Conservation (phyloP, 1,140 invertebrate species). For the Oscheius sp. region DNA sequence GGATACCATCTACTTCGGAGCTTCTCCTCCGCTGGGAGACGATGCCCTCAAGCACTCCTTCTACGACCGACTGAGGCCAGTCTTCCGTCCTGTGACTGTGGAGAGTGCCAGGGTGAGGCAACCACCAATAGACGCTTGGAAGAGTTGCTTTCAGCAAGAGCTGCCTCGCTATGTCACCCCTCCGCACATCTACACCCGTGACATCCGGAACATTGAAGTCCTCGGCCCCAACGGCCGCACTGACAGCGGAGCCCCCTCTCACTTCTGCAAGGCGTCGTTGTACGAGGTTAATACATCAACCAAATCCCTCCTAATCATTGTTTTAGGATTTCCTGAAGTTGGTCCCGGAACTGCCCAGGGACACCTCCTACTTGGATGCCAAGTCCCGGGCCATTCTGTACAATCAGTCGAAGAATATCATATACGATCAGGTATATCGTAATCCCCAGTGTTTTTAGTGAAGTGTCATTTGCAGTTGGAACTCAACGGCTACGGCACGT, state of each 20-base stretch:
- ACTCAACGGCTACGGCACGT: constrained; percentile 9
- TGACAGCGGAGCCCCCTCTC: neutral
- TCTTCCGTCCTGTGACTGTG: neutral
- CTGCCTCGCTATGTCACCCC: neutral
- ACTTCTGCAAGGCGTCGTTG: constrained; percentile 6
- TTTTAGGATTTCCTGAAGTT: neutral
- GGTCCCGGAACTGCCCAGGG: neutral
- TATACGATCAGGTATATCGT: constrained; percentile 18
- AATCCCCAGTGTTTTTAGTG: neutral
- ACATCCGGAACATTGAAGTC: neutral
- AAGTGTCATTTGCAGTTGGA: constrained; percentile 16
- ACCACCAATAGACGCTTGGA: neutral
- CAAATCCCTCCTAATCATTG: neutral
- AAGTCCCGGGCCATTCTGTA: constrained; percentile 6
- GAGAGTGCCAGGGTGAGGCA: neutral
- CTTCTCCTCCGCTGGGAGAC: neutral
- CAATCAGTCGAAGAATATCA: constrained; percentile 15
- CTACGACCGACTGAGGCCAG: neutral
- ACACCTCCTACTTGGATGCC: neutral
- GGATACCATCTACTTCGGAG: constrained; percentile 1
- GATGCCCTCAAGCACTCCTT: constrained; percentile 13
- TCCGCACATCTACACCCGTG: constrained; percentile 3
- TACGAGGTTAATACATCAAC: neutral
- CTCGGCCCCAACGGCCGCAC: neutral
- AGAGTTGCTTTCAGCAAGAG: neutral